These are phyloP conservation scores for Athalia circularis DNA, from an alignment of 2,888 invertebrate genomes.

Conservation along the genomic window DNA sequence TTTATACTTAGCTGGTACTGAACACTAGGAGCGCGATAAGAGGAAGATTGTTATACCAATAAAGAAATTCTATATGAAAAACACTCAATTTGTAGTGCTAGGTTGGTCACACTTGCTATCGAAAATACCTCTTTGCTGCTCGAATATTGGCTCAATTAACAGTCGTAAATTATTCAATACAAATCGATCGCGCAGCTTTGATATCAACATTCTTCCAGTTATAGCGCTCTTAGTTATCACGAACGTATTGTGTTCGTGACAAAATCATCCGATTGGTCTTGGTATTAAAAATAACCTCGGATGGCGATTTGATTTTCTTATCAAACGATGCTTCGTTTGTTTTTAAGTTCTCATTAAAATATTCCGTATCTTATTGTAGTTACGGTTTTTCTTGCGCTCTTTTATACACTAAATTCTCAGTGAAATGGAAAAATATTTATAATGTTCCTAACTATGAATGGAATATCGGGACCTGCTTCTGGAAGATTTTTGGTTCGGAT, in stretches of 20 bases:
- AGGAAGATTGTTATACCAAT: conserved; percentile 32
- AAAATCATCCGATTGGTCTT: conserved; percentile 72
- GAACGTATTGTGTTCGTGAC: conserved; percentile 32
- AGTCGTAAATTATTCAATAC: conserved; percentile 8
- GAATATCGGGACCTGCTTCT: conserved; percentile 61
- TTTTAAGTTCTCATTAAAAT: conserved; percentile 38
- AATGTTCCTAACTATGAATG: conserved; percentile 63
- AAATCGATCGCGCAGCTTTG: not conserved
- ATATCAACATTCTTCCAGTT: conserved; percentile 26
- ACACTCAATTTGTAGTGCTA: not conserved
- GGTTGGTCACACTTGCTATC: not conserved
- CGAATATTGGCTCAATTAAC: not conserved
- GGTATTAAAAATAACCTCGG: conserved; percentile 75
- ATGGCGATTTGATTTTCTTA: conserved; percentile 61
- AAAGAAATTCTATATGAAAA: not conserved
- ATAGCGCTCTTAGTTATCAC: conserved; percentile 35
- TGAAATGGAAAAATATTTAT: conserved; percentile 69
- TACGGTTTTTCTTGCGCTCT: conserved; percentile 42
- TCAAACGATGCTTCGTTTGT: conserved; percentile 20
- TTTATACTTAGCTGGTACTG: conserved; percentile 22
- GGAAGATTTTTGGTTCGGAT: conserved; percentile 32
- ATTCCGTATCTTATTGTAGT: conserved; percentile 22
- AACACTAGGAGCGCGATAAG: conserved; percentile 31
- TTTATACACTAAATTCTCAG: conserved; percentile 61
- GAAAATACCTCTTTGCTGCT: not conserved